A percentile compares a stretch with the other conserved stretches of the same genome.
These are phyloP conservation scores for Phainopepla nitens DNA, from an alignment of 2,113 vertebrate genomes.

Conservation along the genomic window DNA sequence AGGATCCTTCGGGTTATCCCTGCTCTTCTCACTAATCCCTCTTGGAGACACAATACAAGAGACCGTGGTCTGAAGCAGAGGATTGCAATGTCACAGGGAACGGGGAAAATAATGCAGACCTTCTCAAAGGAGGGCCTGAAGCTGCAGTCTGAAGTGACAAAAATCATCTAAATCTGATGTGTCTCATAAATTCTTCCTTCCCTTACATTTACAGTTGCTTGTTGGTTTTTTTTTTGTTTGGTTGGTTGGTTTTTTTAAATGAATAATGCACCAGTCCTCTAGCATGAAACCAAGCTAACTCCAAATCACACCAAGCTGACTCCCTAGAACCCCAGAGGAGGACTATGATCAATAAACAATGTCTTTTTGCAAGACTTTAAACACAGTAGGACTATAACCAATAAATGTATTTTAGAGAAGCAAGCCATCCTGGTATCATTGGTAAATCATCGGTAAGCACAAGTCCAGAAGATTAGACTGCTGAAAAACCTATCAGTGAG, in stretches of 20 bases:
- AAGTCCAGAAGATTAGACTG: background rate
- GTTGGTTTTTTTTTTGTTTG: background rate
- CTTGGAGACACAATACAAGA: background rate
- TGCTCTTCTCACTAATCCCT: background rate
- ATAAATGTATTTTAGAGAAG: background rate
- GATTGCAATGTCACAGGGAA: background rate
- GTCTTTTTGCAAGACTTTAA: background rate
- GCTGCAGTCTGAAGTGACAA: background rate
- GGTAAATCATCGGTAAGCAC: conserved; percentile 1
- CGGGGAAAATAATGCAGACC: background rate
- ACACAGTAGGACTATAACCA: background rate
- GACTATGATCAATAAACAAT: background rate
- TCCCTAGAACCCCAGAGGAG: background rate
- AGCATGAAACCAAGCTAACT: background rate
- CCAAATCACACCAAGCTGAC: background rate
- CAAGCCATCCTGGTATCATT: background rate
- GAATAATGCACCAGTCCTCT: background rate
- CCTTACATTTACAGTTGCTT: background rate
- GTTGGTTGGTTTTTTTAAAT: background rate
- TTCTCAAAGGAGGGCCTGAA: background rate
- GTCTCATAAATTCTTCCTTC: background rate
- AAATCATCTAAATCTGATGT: background rate
- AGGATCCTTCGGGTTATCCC: background rate
- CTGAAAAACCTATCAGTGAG: background rate
- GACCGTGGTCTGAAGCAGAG: background rate